Evolutionary conservation across 1,140 invertebrate species (phyloP).

Genomic region (Rhagoletis zephyria): DNA sequence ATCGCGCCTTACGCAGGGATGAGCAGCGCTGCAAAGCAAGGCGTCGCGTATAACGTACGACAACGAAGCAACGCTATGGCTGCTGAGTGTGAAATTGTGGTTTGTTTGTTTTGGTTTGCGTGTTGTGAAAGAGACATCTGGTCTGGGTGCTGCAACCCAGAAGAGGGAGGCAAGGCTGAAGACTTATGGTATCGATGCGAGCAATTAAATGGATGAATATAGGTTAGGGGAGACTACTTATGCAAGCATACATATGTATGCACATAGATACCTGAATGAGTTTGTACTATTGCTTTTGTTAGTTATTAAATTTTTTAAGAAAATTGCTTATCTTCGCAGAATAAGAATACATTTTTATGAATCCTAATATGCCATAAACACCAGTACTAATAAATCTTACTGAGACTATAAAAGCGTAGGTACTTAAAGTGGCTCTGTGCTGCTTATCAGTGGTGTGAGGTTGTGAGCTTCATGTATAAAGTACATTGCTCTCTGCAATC

Average conservation of each 20-base stretch:
- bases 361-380: too few relatives aligned
- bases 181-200: neutral
- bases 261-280: neutral
- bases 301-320: too few relatives aligned
- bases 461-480: too few relatives aligned
- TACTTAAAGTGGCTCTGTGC: too few relatives aligned
- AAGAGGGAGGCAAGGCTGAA: neutral
- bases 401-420: too few relatives aligned
- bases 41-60: constrained; percentile 4
- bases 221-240: neutral
- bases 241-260: neutral
- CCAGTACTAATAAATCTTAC: too few relatives aligned
- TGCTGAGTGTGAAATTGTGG: constrained; percentile 44
- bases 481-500: too few relatives aligned
- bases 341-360: too few relatives aligned
- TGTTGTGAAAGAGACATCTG: neutral
- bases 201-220: constrained; percentile 6
- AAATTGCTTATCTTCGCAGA: too few relatives aligned
- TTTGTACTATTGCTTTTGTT: too few relatives aligned
- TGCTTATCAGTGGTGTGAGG: too few relatives aligned
- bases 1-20: neutral
- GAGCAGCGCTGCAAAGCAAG: constrained; percentile 29
- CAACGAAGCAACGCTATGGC: neutral
- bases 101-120: constrained; percentile 29
- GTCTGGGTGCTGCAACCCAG: neutral